These are phyloP conservation scores for Solen grandis DNA, from an alignment of 1,140 invertebrate species.

Conservation along the genomic window DNA sequence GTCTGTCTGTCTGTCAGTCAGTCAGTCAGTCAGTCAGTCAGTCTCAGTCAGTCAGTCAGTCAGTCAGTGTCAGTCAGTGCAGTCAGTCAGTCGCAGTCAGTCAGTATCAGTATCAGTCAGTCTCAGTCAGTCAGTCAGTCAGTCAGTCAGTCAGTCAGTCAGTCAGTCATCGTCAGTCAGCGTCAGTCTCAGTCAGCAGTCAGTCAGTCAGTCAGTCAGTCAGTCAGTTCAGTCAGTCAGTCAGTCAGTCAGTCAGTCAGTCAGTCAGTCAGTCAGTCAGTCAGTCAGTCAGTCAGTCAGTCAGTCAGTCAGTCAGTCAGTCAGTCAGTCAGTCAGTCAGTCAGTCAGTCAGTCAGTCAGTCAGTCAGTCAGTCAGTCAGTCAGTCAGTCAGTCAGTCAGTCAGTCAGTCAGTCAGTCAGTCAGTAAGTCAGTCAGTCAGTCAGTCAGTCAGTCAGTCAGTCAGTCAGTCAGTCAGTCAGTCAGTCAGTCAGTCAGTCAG, in stretches of 20 bases:
- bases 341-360: slow-evolving; percentile 43
- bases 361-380: slow-evolving; percentile 45
- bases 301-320: slow-evolving; percentile 19
- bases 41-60: slow-evolving; percentile 41
- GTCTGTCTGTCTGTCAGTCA: slow-evolving; percentile 30
- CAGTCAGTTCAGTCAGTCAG: too few species aligned
- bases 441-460: slow-evolving; percentile 33
- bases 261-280: slow-evolving; percentile 36
- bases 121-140: slow-evolving; percentile 37
- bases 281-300: too few species aligned
- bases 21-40: slow-evolving; percentile 42
- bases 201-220: slow-evolving; percentile 35
- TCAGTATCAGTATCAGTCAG: slow-evolving; percentile 18
- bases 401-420: slow-evolving; percentile 33
- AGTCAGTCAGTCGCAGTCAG: slow-evolving; percentile 26
- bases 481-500: slow-evolving; percentile 26
- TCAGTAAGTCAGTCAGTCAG: slow-evolving; percentile 27
- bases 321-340: slow-evolving; percentile 37
- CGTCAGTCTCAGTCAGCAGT: slow-evolving; percentile 16
- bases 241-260: slow-evolving; percentile 22
- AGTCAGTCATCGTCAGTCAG: slow-evolving; percentile 22
- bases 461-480: background rate
- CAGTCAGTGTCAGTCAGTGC: slow-evolving; percentile 29
- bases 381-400: slow-evolving; percentile 48
- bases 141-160: slow-evolving; percentile 49